A percentile compares a stretch with the other conserved stretches of the same genome.
phyloP scores from a whole-genome alignment of 2,888 invertebrate genomes.

The Drepana falcataria region DNA sequence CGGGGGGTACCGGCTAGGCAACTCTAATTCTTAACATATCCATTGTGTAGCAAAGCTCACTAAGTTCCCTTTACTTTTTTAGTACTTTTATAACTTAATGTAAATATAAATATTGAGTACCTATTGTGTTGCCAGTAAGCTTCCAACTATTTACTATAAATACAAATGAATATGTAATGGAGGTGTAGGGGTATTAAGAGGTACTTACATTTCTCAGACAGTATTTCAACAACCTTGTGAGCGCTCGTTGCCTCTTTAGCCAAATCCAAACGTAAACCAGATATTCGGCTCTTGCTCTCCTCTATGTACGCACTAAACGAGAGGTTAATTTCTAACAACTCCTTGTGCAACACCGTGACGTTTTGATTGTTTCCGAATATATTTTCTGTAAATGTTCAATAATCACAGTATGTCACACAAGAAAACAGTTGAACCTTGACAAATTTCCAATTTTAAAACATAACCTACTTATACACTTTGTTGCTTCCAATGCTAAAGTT shows the following conservation, averaged over 20 bases:
- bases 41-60: too few relatives aligned
- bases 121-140: too few relatives aligned
- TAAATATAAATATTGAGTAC: too few relatives aligned
- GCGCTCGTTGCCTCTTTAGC: slow-evolving; percentile 57
- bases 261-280: slow-evolving; percentile 44
- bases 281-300: slow-evolving; percentile 57
- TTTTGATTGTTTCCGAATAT: slow-evolving; percentile 54
- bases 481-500: slow-evolving; percentile 56
- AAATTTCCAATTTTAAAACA: slow-evolving; percentile 58
- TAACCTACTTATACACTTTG: slow-evolving; percentile 69
- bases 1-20: too few relatives aligned
- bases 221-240: slow-evolving; percentile 56
- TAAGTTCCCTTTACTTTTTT: too few relatives aligned
- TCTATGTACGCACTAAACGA: slow-evolving; percentile 63
- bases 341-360: slow-evolving; percentile 52
- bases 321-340: slow-evolving; percentile 69
- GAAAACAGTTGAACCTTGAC: slow-evolving; percentile 48
- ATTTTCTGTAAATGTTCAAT: slow-evolving; percentile 53
- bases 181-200: too few relatives aligned
- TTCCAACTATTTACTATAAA: too few relatives aligned
- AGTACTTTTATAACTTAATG: too few relatives aligned
- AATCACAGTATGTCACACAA: slow-evolving; percentile 17
- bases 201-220: slow-evolving; percentile 55
- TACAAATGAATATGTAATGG: too few relatives aligned
- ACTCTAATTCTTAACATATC: too few relatives aligned